phyloP scores from a whole-genome alignment of 1,140 invertebrate genomes.

The Anastrepha ludens region DNA sequence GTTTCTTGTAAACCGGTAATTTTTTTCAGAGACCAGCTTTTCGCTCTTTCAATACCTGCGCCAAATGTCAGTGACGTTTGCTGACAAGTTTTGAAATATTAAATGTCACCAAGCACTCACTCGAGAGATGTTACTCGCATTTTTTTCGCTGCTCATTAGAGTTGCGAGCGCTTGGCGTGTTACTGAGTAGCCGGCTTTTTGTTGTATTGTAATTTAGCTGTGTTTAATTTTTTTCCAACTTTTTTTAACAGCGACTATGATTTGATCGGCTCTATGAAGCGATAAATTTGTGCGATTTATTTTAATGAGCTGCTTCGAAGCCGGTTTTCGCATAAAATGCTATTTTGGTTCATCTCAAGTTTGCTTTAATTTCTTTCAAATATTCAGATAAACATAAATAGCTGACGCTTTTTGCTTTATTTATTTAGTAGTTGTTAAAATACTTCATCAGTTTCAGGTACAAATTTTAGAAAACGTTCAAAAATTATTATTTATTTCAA shows the following conservation, averaged over 20 bases:
- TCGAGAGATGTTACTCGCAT: not conserved
- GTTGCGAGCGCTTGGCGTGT: not conserved
- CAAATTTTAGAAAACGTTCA: too few species aligned
- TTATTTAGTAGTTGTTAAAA: too few species aligned
- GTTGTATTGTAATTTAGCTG: not conserved
- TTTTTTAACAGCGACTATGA: not conserved
- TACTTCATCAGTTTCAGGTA: too few species aligned
- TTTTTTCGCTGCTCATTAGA: not conserved
- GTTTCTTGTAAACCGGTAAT: too few species aligned
- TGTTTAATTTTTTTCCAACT: not conserved
- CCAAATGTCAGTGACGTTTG: too few species aligned
- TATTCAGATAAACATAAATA: not conserved
- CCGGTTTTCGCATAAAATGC: not conserved
- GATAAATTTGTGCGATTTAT: not conserved
- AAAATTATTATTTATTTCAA: too few species aligned
- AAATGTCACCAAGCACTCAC: not conserved
- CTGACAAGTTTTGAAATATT: not conserved
- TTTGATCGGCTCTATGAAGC: not conserved
- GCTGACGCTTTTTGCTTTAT: too few species aligned
- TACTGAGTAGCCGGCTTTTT: not conserved
- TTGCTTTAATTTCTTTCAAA: conserved; percentile 13
- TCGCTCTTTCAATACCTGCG: too few species aligned
- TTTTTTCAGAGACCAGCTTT: too few species aligned
- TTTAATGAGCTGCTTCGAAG: not conserved
- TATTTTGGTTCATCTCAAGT: conserved; percentile 14